Evolutionary conservation across 2,797 vertebrate species (phyloP).

Genomic region (Danio kyathit): DNA sequence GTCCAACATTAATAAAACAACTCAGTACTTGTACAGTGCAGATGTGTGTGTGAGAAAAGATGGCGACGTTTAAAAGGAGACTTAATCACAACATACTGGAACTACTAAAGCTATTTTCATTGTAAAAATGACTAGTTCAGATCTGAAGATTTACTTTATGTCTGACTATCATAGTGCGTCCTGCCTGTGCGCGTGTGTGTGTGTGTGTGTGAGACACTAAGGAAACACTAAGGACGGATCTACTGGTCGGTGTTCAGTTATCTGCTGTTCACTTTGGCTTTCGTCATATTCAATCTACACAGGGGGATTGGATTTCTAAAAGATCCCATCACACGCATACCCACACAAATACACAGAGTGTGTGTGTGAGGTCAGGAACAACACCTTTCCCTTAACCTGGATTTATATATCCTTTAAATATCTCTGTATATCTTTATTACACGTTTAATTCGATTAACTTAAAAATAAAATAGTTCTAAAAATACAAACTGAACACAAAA

Average conservation of each 20-base stretch:
- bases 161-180: slow-evolving; percentile 14
- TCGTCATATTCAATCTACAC: slow-evolving; percentile 23
- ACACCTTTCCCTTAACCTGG: slow-evolving; percentile 54
- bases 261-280: slow-evolving; percentile 42
- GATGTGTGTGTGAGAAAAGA: slow-evolving; percentile 16
- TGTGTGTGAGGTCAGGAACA: slow-evolving; percentile 30
- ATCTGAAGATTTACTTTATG: slow-evolving; percentile 1
- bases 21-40: slow-evolving; percentile 28
- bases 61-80: slow-evolving; percentile 2
- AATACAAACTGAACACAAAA: slow-evolving; percentile 63
- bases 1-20: slow-evolving; percentile 44
- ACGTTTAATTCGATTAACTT: slow-evolving; percentile 55
- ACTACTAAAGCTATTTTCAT: slow-evolving; percentile 23
- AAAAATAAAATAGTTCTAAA: slow-evolving; percentile 68
- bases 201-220: background rate
- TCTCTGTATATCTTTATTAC: slow-evolving; percentile 58
- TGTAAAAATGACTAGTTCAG: slow-evolving; percentile 17
- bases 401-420: slow-evolving; percentile 62
- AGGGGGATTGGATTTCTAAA: background rate
- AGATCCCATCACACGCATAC: background rate
- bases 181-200: slow-evolving; percentile 6
- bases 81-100: background rate
- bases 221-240: slow-evolving; percentile 36
- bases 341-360: slow-evolving; percentile 44
- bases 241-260: slow-evolving; percentile 30